Evolutionary conservation across 37 sponge, comb jelly and placozoan species (phyloP).

Genomic region (Ianthella basta): DNA sequence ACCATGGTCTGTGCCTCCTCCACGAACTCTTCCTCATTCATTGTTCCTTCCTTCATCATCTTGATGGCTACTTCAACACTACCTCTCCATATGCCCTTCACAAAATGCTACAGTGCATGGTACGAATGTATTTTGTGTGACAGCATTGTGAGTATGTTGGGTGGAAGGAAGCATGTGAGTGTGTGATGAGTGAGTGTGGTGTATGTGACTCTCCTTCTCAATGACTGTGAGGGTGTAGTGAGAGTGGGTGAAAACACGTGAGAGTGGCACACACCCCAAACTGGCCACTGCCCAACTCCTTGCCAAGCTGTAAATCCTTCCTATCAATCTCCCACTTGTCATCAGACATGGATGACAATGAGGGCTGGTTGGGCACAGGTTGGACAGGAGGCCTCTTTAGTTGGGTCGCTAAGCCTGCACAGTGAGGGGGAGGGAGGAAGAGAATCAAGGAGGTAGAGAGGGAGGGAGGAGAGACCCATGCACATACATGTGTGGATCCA

Average conservation of each 20-base stretch:
- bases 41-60: constrained; percentile 92
- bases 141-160: not conserved
- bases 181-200: too few species aligned
- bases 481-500: constrained; percentile 1
- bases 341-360: constrained; percentile 71
- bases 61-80: constrained; percentile 91
- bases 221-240: too few species aligned
- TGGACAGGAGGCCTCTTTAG: constrained; percentile 72
- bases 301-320: constrained; percentile 65
- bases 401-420: constrained; percentile 76
- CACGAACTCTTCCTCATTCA: constrained; percentile 94
- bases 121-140: too few species aligned
- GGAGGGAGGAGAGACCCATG: not conserved
- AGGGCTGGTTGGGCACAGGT: constrained; percentile 61
- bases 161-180: too few species aligned
- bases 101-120: constrained; percentile 64
- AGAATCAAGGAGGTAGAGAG: too few species aligned
- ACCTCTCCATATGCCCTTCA: constrained; percentile 81
- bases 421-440: too few species aligned
- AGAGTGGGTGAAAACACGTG: too few species aligned
- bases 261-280: constrained; percentile 96
- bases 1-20: constrained; percentile 95
- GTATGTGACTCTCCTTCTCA: too few species aligned
- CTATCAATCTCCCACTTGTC: constrained; percentile 91
- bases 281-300: constrained; percentile 95